phyloP scores from a whole-genome alignment of 1,140 invertebrate species.

The Pseudomyrmex cubaensis region DNA sequence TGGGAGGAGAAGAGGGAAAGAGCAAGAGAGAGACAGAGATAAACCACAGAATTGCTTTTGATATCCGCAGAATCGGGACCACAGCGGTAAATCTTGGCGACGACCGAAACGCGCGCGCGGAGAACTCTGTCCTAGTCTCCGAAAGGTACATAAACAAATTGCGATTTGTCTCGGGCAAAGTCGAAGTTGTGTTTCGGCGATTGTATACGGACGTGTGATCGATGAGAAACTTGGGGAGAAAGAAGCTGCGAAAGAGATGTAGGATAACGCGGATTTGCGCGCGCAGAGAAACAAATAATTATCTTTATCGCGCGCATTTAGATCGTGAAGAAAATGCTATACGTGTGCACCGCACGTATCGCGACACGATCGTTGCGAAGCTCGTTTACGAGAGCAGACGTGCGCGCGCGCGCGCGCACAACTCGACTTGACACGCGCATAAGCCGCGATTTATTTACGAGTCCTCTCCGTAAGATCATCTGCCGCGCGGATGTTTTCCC shows the following conservation, averaged over 20 bases:
- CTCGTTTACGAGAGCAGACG: too few species aligned
- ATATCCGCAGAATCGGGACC: constrained; percentile 57
- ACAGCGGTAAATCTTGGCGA: constrained; percentile 52
- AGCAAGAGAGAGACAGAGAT: constrained; percentile 18
- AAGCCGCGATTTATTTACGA: constrained; percentile 77
- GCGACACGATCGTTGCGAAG: background rate
- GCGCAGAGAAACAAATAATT: too few species aligned
- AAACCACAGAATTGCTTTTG: constrained; percentile 55
- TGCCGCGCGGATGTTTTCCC: constrained; percentile 10
- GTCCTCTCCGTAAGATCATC: constrained; percentile 47
- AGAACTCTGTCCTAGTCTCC: constrained; percentile 19
- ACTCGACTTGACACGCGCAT: background rate
- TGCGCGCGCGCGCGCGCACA: background rate
- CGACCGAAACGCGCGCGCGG: constrained; percentile 38
- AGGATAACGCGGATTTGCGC: too few species aligned
- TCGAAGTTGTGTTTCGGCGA: constrained; percentile 48
- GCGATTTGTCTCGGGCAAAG: constrained; percentile 55
- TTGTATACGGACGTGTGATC: constrained; percentile 38
- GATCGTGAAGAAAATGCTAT: background rate
- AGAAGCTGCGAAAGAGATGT: background rate
- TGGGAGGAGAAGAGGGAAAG: background rate
- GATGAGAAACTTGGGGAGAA: constrained; percentile 23
- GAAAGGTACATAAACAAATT: constrained; percentile 59
- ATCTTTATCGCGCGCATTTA: background rate
- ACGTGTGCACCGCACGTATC: too few species aligned